phyloP scores from a whole-genome alignment of 2,888 invertebrate genomes.

The Pristionchus fissidentatus region DNA sequence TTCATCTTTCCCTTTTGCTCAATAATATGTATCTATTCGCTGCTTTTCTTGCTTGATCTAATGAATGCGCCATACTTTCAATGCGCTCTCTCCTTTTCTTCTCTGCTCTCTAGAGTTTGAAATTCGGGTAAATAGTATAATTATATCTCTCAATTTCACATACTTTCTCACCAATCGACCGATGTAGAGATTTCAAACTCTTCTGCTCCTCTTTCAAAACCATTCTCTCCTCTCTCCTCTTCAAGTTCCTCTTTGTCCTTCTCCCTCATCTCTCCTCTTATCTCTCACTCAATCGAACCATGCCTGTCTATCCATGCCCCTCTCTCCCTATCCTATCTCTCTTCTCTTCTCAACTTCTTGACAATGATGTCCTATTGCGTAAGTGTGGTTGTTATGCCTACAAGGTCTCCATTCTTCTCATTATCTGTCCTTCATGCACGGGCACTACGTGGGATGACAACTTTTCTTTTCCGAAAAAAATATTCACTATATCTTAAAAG shows the following conservation, averaged over 20 bases:
- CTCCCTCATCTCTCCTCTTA: not conserved
- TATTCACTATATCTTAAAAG: too few species aligned
- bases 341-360: slow-evolving; percentile 2
- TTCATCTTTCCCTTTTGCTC: not conserved
- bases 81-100: slow-evolving; percentile 13
- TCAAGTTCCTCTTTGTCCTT: slow-evolving; percentile 9
- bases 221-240: not conserved
- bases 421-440: not conserved
- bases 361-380: slow-evolving; percentile 19
- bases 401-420: slow-evolving; percentile 26
- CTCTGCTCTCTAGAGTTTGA: slow-evolving; percentile 27
- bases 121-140: too few species aligned
- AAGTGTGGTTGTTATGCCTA: slow-evolving; percentile 26
- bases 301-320: not conserved
- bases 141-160: too few species aligned
- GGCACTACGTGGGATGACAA: too few species aligned
- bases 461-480: too few species aligned
- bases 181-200: too few species aligned
- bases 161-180: too few species aligned
- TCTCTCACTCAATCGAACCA: not conserved
- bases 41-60: too few species aligned
- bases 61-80: too few species aligned
- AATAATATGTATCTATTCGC: slow-evolving; percentile 1
- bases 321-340: not conserved
- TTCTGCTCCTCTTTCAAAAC: too few species aligned